Percentiles rank a stretch among this genome's conserved stretches.
These are phyloP conservation scores for Odontomyia ornata DNA, from an alignment of 2,888 invertebrate genomes.

Conservation along the genomic window DNA sequence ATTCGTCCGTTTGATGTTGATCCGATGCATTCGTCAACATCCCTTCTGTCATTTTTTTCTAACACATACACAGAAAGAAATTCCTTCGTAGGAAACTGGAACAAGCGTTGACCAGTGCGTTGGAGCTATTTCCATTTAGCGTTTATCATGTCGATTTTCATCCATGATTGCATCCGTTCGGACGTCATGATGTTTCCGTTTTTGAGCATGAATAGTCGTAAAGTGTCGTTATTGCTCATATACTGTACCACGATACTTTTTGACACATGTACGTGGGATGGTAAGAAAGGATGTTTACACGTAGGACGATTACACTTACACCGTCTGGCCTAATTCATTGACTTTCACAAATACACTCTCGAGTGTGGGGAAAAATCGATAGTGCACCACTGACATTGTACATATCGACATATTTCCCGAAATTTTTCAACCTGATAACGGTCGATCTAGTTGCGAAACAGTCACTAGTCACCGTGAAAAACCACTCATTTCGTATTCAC, in stretches of 20 bases:
- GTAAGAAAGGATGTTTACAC: not conserved
- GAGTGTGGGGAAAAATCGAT: slow-evolving; percentile 58
- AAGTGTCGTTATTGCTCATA: not conserved
- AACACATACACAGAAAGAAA: slow-evolving; percentile 12
- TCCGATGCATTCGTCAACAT: slow-evolving; percentile 58
- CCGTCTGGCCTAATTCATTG: slow-evolving; percentile 38
- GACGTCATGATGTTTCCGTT: not conserved
- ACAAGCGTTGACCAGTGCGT: not conserved
- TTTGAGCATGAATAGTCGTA: not conserved
- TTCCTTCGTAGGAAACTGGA: slow-evolving; percentile 3
- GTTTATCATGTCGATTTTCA: not conserved
- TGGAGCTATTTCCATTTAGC: slow-evolving; percentile 1
- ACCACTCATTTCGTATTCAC: not conserved
- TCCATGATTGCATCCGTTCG: not conserved
- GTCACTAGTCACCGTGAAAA: not conserved
- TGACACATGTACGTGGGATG: not conserved
- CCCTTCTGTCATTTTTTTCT: slow-evolving; percentile 52
- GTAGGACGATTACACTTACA: slow-evolving; percentile 34
- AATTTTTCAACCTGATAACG: slow-evolving; percentile 1
- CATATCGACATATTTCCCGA: slow-evolving; percentile 38
- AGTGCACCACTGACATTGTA: slow-evolving; percentile 52
- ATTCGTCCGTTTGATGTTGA: slow-evolving; percentile 64
- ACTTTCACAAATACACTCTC: slow-evolving; percentile 52
- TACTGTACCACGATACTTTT: not conserved
- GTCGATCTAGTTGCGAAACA: not conserved